Conservation (phyloP, 2,797 vertebrate species). For the Chromis chromis region DNA sequence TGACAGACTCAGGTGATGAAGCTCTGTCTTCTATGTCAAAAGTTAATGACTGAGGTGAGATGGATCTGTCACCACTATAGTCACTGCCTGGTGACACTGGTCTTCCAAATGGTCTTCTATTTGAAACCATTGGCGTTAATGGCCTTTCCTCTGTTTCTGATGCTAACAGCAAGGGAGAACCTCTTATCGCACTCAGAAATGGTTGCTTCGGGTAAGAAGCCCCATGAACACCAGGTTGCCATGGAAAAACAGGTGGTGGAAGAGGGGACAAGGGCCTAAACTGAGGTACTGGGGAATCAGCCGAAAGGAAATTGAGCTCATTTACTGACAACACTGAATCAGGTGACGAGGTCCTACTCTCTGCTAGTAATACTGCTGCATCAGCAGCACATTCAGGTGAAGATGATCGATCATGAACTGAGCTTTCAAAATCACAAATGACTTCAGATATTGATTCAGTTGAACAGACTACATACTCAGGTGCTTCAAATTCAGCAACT, state of each 20-base stretch:
- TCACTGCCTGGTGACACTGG: slow-evolving; percentile 71
- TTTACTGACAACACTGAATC: slow-evolving; percentile 68
- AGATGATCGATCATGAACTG: slow-evolving; percentile 45
- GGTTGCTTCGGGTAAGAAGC: slow-evolving; percentile 8
- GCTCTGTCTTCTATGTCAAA: slow-evolving; percentile 71
- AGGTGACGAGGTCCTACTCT: slow-evolving; percentile 71
- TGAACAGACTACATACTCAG: neutral
- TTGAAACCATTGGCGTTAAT: slow-evolving; percentile 77
- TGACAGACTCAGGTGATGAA: slow-evolving; percentile 60
- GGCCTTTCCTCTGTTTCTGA: slow-evolving; percentile 66
- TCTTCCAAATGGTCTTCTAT: slow-evolving; percentile 74
- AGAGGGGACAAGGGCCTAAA: slow-evolving; percentile 78
- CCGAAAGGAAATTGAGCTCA: slow-evolving; percentile 65
- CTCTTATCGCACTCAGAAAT: slow-evolving; percentile 24
- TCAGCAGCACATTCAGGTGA: slow-evolving; percentile 57
- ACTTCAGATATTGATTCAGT: slow-evolving; percentile 41
- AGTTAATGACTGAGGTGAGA: slow-evolving; percentile 65
- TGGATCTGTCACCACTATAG: slow-evolving; percentile 51
- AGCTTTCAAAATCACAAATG: slow-evolving; percentile 18
- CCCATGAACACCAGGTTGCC: slow-evolving; percentile 50
- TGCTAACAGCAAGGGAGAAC: slow-evolving; percentile 13
- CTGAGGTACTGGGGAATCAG: slow-evolving; percentile 68
- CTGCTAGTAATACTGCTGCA: slow-evolving; percentile 40
- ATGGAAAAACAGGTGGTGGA: slow-evolving; percentile 60
- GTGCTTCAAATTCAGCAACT: slow-evolving; percentile 11